Percentiles rank a stretch among this genome's conserved stretches.
Evolutionary conservation across 2,888 invertebrate genomes (phyloP).

Genomic region (Temnothorax unifasciatus): DNA sequence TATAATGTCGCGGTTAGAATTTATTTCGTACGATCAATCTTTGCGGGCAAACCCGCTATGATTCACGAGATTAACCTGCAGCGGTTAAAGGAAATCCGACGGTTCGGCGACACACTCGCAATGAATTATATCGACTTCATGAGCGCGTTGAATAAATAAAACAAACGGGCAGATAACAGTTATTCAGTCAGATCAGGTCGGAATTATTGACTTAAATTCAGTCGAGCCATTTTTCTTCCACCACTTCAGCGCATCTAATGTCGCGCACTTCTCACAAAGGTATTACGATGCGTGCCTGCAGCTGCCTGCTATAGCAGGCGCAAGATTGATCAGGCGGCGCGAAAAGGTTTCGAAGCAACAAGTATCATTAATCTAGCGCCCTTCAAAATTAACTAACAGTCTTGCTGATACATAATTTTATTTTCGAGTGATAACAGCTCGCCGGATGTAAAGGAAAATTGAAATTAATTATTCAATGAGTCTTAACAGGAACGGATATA

Average conservation of each 20-base stretch:
- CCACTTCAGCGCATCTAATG: background rate
- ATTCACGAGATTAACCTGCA: slow-evolving; percentile 75
- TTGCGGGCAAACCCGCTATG: slow-evolving; percentile 67
- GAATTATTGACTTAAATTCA: background rate
- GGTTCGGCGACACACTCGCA: slow-evolving; percentile 42
- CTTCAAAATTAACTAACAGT: slow-evolving; percentile 42
- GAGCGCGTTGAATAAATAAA: slow-evolving; percentile 37
- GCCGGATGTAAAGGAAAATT: slow-evolving; percentile 29
- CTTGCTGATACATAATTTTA: slow-evolving; percentile 50
- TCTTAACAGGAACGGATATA: slow-evolving; percentile 11
- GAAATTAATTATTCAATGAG: slow-evolving; percentile 51
- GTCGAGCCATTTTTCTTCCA: slow-evolving; percentile 11
- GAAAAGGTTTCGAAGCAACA: slow-evolving; percentile 49
- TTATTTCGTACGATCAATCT: slow-evolving; percentile 66
- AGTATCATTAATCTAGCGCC: slow-evolving; percentile 53
- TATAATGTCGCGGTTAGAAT: slow-evolving; percentile 56
- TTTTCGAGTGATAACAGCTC: slow-evolving; percentile 46
- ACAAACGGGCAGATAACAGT: slow-evolving; percentile 14
- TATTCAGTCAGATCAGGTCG: slow-evolving; percentile 18
- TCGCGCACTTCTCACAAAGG: slow-evolving; percentile 39
- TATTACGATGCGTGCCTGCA: slow-evolving; percentile 35
- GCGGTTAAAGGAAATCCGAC: slow-evolving; percentile 69
- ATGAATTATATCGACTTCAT: slow-evolving; percentile 43
- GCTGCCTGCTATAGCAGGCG: slow-evolving; percentile 22
- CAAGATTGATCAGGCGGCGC: slow-evolving; percentile 47